Base-by-base conservation (phyloP, 2,113 vertebrate species). In the Orycteropus afer region DNA sequence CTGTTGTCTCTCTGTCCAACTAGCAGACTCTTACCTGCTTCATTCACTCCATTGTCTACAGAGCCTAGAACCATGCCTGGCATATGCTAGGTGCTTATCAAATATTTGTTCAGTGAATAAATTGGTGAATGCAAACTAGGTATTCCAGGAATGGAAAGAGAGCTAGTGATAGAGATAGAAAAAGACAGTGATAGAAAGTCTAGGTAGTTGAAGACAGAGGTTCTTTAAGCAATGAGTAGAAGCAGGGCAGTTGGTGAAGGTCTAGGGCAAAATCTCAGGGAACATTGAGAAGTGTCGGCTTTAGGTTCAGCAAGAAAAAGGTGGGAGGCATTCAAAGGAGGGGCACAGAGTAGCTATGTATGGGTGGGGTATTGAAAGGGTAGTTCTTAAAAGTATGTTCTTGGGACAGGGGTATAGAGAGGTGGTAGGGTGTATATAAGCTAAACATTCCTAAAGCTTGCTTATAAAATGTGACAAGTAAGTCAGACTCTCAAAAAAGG, bases 391-490 rank as follows among this genome's bases (percentile, higher is more conserved):
- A 45, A 29, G 9, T 34, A 4, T 15, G 7, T 63, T 37, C 29
- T 74, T 17, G 23, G 13, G 22, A 11, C 25, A 45, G 9, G 49
- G 65, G 0, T 65, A 5, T 18, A 37, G 34, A 51, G 20, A 40
- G 18, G 20, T 9, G 17, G 2, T 3, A 1, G 18, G 15, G 11
- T 0, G 0, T 15, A 13, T 42, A 22, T 42, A 78, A 82, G 25
- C 18, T 51, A 23, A 83, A 29, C 3, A 6, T 51, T 88, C 79
- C 37, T 51, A 40, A 82, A 23, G 2, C 40, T 85, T 49, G 76
- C 81, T 11, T 79, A 40, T 76, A 86, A 93, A 79, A 69, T 17
- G 13, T 77, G 42, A n/a, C 55, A 82, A n/a, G 61, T 85, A 79
- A 88, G 69, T 53, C 13, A 90, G 45, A 80, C 15, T 59, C 15